A percentile compares a stretch with the other conserved stretches of the same genome.
phyloP scores from a whole-genome alignment of 2,113 vertebrate genomes.

The Coracopsis vasa region DNA sequence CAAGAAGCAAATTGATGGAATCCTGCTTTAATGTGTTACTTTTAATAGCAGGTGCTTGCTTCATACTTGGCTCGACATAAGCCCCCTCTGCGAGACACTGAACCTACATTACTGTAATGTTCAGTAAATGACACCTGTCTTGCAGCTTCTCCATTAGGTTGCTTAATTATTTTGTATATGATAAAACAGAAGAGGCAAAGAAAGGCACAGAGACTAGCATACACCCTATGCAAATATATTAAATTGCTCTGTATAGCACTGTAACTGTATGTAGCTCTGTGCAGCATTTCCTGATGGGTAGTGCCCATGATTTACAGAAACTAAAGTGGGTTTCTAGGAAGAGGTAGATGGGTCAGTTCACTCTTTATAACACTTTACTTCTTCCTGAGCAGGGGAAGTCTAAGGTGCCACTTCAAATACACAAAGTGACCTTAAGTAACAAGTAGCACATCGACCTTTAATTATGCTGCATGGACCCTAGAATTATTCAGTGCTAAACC shows the following conservation, averaged over 20 bases:
- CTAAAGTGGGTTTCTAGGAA: background rate
- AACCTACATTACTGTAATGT: constrained; percentile 37
- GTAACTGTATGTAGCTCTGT: background rate
- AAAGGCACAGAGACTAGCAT: background rate
- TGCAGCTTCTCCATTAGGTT: constrained; percentile 49
- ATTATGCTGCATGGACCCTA: background rate
- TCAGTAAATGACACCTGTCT: constrained; percentile 73
- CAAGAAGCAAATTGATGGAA: constrained; percentile 77
- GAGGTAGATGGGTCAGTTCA: background rate
- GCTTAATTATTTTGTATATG: constrained; percentile 44
- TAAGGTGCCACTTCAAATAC: background rate
- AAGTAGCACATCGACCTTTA: background rate
- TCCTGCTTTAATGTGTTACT: constrained; percentile 75
- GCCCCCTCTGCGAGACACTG: constrained; percentile 72
- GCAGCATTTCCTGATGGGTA: background rate
- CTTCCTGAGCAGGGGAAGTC: background rate
- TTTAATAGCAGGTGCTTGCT: constrained; percentile 55
- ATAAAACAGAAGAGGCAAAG: background rate
- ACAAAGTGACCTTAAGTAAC: background rate
- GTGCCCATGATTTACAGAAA: background rate
- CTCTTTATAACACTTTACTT: background rate
- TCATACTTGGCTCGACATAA: constrained; percentile 71
- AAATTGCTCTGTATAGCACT: background rate
- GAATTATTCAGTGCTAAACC: background rate
- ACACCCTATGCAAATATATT: background rate